These are phyloP conservation scores for Cheilosia pagana DNA, from an alignment of 2,888 invertebrate genomes.

Conservation along the genomic window DNA sequence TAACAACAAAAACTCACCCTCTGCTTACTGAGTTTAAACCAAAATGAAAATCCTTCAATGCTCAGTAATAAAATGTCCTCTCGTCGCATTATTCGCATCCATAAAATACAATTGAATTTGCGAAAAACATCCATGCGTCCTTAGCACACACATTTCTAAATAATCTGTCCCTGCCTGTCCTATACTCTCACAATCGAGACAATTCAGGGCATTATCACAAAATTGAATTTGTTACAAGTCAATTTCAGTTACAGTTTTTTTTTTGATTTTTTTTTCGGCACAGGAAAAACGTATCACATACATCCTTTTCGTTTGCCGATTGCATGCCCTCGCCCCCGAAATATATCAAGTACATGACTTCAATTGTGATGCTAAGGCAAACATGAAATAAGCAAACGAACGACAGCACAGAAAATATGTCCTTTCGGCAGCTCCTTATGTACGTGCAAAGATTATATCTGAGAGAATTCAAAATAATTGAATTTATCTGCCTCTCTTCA, in stretches of 20 bases:
- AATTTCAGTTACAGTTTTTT: slow-evolving; percentile 60
- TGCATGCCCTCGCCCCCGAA: not conserved
- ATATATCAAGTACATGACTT: slow-evolving; percentile 47
- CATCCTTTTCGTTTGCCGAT: slow-evolving; percentile 14
- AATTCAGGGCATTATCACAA: slow-evolving; percentile 58
- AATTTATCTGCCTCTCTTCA: slow-evolving; percentile 31
- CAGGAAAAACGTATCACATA: slow-evolving; percentile 33
- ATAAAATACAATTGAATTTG: too few relatives aligned
- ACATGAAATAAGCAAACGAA: slow-evolving; percentile 53
- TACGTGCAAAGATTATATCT: slow-evolving; percentile 36
- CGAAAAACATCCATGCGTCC: too few relatives aligned
- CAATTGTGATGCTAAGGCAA: slow-evolving; percentile 66
- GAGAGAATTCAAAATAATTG: slow-evolving; percentile 58
- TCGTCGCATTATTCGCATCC: too few relatives aligned
- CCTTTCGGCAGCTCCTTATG: slow-evolving; percentile 15
- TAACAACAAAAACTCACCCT: too few relatives aligned
- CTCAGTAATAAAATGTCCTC: too few relatives aligned
- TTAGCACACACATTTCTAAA: not conserved
- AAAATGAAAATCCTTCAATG: too few relatives aligned
- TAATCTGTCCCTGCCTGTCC: not conserved
- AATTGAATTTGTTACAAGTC: slow-evolving; percentile 73
- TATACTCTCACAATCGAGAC: slow-evolving; percentile 18
- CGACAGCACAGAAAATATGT: too few relatives aligned
- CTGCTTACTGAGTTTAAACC: too few relatives aligned
- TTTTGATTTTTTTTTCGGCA: not conserved